phyloP scores from a whole-genome alignment of 2,797 vertebrate species.

The Parotocinclus haroldoi region DNA sequence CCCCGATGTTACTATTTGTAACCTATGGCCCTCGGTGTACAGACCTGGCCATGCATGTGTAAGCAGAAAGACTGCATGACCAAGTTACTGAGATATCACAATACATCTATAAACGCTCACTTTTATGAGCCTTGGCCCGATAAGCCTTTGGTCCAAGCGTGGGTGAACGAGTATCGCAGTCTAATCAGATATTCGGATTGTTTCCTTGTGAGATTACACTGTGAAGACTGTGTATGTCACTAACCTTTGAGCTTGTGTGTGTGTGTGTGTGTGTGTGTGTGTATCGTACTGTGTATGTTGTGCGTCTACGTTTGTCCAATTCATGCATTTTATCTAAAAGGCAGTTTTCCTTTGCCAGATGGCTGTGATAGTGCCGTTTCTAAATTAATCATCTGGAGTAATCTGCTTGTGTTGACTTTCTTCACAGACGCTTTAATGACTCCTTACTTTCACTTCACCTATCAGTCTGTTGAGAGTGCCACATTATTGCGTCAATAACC shows the following conservation, averaged over 20 bases:
- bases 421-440: not conserved
- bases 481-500: slow-evolving; percentile 1
- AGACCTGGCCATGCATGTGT: not conserved
- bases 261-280: too few relatives aligned
- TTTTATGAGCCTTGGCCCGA: slow-evolving; percentile 17
- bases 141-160: slow-evolving; percentile 14
- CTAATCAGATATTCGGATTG: slow-evolving; percentile 14
- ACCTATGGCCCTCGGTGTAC: slow-evolving; percentile 4
- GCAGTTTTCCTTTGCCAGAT: not conserved
- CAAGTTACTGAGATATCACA: slow-evolving; percentile 10
- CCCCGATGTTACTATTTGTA: not conserved
- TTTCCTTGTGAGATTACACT: slow-evolving; percentile 26
- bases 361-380: not conserved
- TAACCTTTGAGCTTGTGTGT: slow-evolving; percentile 10
- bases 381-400: not conserved
- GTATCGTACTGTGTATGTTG: slow-evolving; percentile 1
- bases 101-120: slow-evolving; percentile 10
- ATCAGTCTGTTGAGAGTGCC: not conserved
- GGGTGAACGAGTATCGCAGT: slow-evolving; percentile 16
- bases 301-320: not conserved
- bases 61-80: slow-evolving; percentile 5
- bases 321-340: not conserved
- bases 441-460: slow-evolving; percentile 4
- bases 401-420: not conserved
- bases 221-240: not conserved